Base-by-base conservation (phyloP, 2,888 invertebrate species). In the Eustalomyia histrio region DNA sequence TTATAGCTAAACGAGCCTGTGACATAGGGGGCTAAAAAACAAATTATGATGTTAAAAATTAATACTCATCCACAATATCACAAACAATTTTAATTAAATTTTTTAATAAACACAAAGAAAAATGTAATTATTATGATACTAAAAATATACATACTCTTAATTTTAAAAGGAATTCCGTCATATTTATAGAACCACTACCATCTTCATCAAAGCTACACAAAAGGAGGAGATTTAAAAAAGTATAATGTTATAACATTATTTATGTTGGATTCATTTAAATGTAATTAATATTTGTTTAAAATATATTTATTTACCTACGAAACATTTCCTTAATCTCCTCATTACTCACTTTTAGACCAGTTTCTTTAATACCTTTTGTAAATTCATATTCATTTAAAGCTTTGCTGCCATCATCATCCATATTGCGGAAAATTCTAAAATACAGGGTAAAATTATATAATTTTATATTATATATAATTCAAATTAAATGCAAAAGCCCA, bases 351-450 rank as follows among this genome's bases (percentile, higher is more conserved):
- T 94, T 93, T 84, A 97, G 88, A 0, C 97, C 97, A 29, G 94
- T 93, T 84, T 97, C 97, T 79, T 92, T 92, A 83, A 98, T 92
- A 2, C 98, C 98, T 83, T 94, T 92, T 12, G 92, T 88, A 88
- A 99, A 97, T 90, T 99, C 98, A 52, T 95, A 95, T 83, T 93
- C 92, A 87, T 94, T 96, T 82, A 99, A 89, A 60, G 94, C 93
- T 89, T 95, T 95, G 91, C 95, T 98, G 53, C 95, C 96, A 89
- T 99, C 97, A 83, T 98, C 97, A 89, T 99, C 98, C 95, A 98
- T 96, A 73, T 95, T 93, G 76, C 97, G 94, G 90, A 99, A 99
- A 85, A 95, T 92, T 88, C 96, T 96, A 39, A 29, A 29, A 12
- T 39, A 39, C 1, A 39, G 39, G 12, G 4, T 12, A 39, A 39